These are phyloP conservation scores for Drosophila teissieri DNA, from an alignment of 1,140 invertebrate species.

Conservation along the genomic window DNA sequence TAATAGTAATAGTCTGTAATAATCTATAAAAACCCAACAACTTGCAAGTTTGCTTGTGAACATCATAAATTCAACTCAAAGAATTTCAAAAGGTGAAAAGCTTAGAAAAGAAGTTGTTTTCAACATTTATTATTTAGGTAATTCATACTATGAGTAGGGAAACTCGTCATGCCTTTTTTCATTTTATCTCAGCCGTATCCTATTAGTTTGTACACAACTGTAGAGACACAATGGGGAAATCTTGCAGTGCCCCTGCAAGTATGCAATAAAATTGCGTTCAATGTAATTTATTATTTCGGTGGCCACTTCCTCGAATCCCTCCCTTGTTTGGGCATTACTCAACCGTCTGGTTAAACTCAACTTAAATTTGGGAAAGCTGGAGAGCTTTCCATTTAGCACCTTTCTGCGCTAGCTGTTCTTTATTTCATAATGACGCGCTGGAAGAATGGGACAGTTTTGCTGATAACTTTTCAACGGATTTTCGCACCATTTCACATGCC, in stretches of 20 bases:
- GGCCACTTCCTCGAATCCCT: conserved; percentile 5
- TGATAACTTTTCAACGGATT: conserved; percentile 47
- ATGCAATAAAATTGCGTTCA: conserved; percentile 52
- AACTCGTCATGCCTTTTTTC: too few species aligned
- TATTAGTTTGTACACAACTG: not conserved
- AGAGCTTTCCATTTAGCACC: conserved; percentile 22
- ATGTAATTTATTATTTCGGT: conserved; percentile 54
- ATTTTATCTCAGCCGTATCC: not conserved
- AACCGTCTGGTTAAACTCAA: conserved; percentile 17
- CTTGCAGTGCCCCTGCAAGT: conserved; percentile 23
- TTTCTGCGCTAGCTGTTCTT: conserved; percentile 4
- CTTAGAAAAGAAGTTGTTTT: too few species aligned
- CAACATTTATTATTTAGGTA: too few species aligned
- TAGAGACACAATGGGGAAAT: conserved; percentile 2
- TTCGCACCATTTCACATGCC: conserved; percentile 47
- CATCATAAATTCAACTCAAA: too few species aligned
- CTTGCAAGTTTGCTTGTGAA: too few species aligned
- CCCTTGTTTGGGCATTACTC: conserved; percentile 14
- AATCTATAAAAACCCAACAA: too few species aligned
- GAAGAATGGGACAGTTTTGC: conserved; percentile 39
- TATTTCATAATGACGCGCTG: conserved; percentile 9
- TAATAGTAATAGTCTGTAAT: too few species aligned
- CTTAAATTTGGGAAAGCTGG: conserved; percentile 22
- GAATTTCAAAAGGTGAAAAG: too few species aligned
- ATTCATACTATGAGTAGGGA: too few species aligned